Conservation (phyloP, 2,888 invertebrate species). For the Sepiola atlantica region DNA sequence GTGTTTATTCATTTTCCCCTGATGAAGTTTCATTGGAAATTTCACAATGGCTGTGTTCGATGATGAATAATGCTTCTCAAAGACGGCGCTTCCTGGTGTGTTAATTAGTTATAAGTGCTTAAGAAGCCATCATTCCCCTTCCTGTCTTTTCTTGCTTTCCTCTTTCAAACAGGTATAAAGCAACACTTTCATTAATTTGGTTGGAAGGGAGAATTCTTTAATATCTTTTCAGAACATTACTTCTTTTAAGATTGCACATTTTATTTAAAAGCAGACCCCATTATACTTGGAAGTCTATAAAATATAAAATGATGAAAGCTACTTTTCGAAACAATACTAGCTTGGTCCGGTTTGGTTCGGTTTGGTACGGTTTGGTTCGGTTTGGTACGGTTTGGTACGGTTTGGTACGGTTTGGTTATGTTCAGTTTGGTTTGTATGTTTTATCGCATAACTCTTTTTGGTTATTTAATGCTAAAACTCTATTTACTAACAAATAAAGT, state of each 20-base stretch:
- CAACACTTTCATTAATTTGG: background rate
- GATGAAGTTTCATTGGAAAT: background rate
- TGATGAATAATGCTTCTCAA: background rate
- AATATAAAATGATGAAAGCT: background rate
- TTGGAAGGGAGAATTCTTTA: background rate
- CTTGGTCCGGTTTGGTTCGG: too few relatives aligned
- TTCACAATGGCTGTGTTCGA: background rate
- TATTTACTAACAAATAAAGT: too few relatives aligned
- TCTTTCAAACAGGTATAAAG: background rate
- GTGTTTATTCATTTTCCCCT: background rate
- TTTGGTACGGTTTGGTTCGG: too few relatives aligned
- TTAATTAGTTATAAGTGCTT: conserved; percentile 10
- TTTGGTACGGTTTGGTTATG: too few relatives aligned
- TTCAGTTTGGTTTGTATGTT: too few relatives aligned
- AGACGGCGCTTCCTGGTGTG: background rate
- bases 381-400: too few relatives aligned
- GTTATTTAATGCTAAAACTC: too few relatives aligned
- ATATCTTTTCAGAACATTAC: background rate
- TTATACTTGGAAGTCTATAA: background rate
- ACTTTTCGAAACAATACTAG: background rate
- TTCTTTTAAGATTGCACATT: background rate
- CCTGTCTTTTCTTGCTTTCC: background rate
- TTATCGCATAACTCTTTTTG: too few relatives aligned
- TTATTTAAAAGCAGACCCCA: background rate
- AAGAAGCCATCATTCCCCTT: background rate